Conservation (phyloP, 2,888 invertebrate species). For the Onthophagus sagittarius region DNA sequence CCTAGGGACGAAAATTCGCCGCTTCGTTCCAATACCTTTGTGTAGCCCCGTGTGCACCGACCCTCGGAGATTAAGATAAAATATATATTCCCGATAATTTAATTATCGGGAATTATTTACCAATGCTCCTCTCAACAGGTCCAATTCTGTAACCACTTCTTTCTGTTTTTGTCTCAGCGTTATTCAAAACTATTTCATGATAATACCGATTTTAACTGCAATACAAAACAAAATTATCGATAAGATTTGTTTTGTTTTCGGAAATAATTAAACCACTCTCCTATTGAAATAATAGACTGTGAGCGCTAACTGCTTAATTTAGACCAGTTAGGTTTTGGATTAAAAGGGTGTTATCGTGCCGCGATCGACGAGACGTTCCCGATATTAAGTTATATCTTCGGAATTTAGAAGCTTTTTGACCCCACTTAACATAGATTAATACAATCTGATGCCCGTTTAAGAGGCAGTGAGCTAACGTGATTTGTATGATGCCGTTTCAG, state of each 20-base stretch:
- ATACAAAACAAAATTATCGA: neutral
- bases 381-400: conserved; percentile 45
- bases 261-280: neutral
- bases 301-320: neutral
- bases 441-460: conserved; percentile 29
- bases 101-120: neutral
- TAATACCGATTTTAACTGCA: neutral
- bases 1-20: neutral
- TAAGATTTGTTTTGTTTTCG: no score
- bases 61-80: neutral
- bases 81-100: neutral
- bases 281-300: neutral
- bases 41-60: neutral
- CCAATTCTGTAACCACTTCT: neutral
- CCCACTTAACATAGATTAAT: conserved; percentile 73
- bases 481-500: conserved; percentile 47
- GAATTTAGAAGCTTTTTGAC: conserved; percentile 70
- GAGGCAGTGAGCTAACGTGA: conserved; percentile 40
- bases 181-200: neutral
- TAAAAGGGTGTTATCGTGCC: conserved; percentile 40
- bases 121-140: neutral
- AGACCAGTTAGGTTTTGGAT: conserved; percentile 17
- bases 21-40: neutral
- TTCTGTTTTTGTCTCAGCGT: neutral
- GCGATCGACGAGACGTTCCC: neutral